A percentile compares a stretch with the other conserved stretches of the same genome.
Evolutionary conservation across 1,140 invertebrate species (phyloP).

Genomic region (Propsilocerus akamusi): DNA sequence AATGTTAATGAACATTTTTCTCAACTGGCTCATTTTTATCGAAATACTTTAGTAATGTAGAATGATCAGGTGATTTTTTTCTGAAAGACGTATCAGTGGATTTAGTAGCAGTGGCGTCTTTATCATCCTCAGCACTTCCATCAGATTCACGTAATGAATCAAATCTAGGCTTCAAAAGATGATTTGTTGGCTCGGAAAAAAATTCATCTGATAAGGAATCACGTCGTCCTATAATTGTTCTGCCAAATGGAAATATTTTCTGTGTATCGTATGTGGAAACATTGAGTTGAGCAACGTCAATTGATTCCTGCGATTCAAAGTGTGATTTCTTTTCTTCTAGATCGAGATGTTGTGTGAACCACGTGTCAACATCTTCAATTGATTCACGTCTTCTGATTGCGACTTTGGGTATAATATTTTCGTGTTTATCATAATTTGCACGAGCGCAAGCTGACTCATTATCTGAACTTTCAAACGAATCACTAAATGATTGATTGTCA

Average conservation of each 20-base stretch:
- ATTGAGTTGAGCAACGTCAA: no score
- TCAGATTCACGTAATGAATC: neutral
- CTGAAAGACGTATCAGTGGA: no score
- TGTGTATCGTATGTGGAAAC: neutral
- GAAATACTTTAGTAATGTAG: neutral
- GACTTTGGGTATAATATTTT: neutral
- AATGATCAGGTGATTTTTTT: neutral
- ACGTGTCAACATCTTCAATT: neutral
- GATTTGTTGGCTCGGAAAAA: neutral
- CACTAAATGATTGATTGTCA: neutral
- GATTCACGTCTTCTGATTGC: no score
- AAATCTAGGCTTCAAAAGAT: neutral
- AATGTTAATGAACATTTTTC: no score
- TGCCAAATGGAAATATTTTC: neutral
- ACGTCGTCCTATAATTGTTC: neutral
- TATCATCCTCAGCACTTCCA: neutral
- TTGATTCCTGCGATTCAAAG: neutral
- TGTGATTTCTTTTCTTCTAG: neutral
- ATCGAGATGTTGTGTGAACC: neutral
- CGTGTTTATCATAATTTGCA: neutral
- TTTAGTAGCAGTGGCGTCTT: no score
- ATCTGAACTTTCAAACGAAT: neutral
- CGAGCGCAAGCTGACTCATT: neutral
- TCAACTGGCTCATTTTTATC: neutral
- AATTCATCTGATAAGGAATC: neutral